Evolutionary conservation across 1,140 invertebrate species (phyloP).

Genomic region (Pararge aegeria): DNA sequence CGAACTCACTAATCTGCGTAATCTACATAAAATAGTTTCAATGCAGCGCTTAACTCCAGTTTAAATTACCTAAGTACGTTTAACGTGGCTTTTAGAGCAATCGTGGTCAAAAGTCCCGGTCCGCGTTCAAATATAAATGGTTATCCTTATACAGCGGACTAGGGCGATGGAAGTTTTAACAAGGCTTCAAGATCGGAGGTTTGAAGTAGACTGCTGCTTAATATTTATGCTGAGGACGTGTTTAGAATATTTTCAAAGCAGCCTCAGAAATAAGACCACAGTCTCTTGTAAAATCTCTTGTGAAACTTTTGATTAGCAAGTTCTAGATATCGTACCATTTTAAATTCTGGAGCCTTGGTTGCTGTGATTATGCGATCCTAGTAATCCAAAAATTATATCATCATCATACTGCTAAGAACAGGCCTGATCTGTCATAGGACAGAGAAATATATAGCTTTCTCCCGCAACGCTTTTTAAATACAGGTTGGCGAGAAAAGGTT

Average conservation of each 20-base stretch:
- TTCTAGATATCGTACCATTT: too few species aligned
- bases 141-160: background rate
- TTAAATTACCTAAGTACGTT: background rate
- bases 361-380: too few species aligned
- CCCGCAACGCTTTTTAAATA: too few species aligned
- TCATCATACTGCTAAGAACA: too few species aligned
- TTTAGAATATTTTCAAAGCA: background rate
- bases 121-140: background rate
- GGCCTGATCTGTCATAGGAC: too few species aligned
- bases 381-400: too few species aligned
- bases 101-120: background rate
- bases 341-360: too few species aligned
- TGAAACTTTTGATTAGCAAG: background rate
- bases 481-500: too few species aligned
- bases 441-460: too few species aligned
- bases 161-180: background rate
- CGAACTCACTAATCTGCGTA: background rate
- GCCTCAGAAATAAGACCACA: background rate
- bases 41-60: background rate
- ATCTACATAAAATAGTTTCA: background rate
- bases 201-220: background rate
- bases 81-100: background rate
- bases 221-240: background rate
- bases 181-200: conserved; percentile 3
- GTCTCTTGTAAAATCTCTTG: background rate